Conservation (phyloP, 2,113 vertebrate genomes). For the Dendropsophus ebraccatus region DNA sequence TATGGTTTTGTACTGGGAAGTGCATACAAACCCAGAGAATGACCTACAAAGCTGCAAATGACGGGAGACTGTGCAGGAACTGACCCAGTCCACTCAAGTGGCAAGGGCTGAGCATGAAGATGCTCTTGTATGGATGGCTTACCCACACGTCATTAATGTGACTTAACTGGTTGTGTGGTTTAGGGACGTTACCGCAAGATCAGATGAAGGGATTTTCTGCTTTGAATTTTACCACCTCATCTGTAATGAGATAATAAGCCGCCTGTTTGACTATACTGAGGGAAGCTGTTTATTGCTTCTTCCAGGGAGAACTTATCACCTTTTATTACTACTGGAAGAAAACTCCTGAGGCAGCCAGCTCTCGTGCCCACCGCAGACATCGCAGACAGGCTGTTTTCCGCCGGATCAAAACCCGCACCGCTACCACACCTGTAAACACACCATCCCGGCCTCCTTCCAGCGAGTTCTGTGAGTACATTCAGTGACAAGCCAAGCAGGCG, state of each 20-base stretch:
- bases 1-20: background rate
- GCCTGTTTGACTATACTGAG: background rate
- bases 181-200: background rate
- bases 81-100: background rate
- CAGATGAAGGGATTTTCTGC: background rate
- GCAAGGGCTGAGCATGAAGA: background rate
- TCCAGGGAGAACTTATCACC: slow-evolving; percentile 95
- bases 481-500: background rate
- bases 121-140: background rate
- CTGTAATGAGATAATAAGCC: background rate
- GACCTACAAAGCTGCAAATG: no score
- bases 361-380: slow-evolving; percentile 93
- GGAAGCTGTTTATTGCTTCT: slow-evolving; percentile 44
- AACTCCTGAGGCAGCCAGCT: slow-evolving; percentile 95
- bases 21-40: background rate
- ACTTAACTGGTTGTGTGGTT: background rate
- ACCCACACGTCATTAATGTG: background rate
- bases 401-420: slow-evolving; percentile 96
- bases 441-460: slow-evolving; percentile 96
- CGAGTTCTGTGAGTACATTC: slow-evolving; percentile 88
- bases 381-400: slow-evolving; percentile 96
- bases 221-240: background rate
- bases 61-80: no score
- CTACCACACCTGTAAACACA: slow-evolving; percentile 94
- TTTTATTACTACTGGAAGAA: slow-evolving; percentile 99